These are phyloP conservation scores for Myodes glareolus DNA, from an alignment of 2,113 vertebrate species.

Conservation along the genomic window DNA sequence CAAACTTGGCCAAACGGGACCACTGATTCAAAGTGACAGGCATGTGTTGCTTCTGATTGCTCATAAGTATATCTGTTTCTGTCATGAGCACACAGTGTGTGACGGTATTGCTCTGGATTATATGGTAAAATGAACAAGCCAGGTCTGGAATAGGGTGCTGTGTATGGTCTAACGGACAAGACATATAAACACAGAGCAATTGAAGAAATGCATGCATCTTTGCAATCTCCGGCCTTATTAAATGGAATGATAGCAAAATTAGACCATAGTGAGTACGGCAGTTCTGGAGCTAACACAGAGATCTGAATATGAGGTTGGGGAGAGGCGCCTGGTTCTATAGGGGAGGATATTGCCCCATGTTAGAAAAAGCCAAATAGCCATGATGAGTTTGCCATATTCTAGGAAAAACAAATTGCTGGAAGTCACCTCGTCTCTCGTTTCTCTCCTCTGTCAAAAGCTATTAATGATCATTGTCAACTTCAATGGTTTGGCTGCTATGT, in stretches of 20 bases:
- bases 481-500: background rate
- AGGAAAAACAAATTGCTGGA: background rate
- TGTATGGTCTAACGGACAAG: background rate
- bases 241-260: background rate
- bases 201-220: background rate
- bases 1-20: background rate
- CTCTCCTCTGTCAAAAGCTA: background rate
- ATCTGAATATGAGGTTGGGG: background rate
- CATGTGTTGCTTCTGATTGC: background rate
- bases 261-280: background rate
- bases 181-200: background rate
- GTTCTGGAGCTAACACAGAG: background rate
- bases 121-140: background rate
- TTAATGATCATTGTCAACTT: background rate
- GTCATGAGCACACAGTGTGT: background rate
- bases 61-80: background rate
- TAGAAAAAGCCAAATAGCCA: background rate
- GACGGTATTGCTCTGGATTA: background rate
- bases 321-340: accelerated
- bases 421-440: background rate
- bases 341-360: background rate
- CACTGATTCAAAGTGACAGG: background rate
- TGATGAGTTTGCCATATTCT: background rate
- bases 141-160: background rate
- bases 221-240: background rate